Evolutionary conservation across 2,113 vertebrate species (phyloP).

Genomic region (Ornithorhynchus anatinus): DNA sequence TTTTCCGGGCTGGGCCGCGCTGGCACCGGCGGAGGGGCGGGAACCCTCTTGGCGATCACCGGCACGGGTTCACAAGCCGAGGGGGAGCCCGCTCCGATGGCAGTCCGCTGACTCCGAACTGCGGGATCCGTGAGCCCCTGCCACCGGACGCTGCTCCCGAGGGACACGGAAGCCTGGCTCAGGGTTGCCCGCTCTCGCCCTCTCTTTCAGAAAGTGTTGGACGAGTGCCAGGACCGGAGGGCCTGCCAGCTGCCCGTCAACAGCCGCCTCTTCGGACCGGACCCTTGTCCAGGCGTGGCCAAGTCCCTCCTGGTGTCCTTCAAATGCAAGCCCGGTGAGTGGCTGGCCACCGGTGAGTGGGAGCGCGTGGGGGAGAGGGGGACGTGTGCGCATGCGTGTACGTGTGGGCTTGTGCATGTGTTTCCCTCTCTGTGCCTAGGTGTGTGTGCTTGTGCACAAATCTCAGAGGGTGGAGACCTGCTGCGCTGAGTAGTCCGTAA

Average conservation of each 20-base stretch:
- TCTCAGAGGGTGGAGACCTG: no score
- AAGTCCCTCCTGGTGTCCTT: slow-evolving; percentile 95
- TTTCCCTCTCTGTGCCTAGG: slow-evolving; percentile 8
- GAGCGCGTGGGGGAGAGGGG: background rate
- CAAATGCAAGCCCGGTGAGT: slow-evolving; percentile 98
- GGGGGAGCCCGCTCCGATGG: no score
- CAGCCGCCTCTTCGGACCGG: slow-evolving; percentile 91
- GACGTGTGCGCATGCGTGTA: background rate
- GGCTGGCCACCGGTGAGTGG: background rate
- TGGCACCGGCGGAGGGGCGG: no score
- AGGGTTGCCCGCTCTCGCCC: slow-evolving; percentile 68
- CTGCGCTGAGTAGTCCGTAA: no score
- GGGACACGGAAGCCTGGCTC: no score
- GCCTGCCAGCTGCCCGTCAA: slow-evolving; percentile 90
- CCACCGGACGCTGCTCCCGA: no score
- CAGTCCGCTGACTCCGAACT: no score
- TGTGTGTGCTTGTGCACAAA: background rate
- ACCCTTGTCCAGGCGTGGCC: slow-evolving; percentile 90
- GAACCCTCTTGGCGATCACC: no score
- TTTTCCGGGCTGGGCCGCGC: no score
- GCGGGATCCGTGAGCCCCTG: no score
- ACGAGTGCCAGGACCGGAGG: slow-evolving; percentile 93
- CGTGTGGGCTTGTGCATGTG: slow-evolving; percentile 6
- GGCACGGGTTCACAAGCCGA: no score
- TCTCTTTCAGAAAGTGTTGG: slow-evolving; percentile 89